phyloP scores from a whole-genome alignment of 2,797 vertebrate genomes.

The Hydrocynus forskahlii region DNA sequence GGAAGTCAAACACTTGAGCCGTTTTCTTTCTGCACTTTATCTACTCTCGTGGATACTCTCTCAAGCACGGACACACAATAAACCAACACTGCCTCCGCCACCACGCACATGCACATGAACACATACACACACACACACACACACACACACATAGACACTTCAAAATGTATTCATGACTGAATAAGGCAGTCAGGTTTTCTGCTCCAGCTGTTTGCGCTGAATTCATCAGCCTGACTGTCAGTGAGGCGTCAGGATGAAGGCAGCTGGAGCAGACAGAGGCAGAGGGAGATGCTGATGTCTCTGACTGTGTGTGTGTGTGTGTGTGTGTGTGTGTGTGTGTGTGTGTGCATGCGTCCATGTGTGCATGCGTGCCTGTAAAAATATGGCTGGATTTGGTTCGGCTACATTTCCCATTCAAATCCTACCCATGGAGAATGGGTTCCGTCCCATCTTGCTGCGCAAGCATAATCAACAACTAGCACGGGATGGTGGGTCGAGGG shows the following conservation, averaged over 20 bases:
- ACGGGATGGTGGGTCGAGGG: neutral
- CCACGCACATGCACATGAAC: neutral
- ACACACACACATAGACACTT: constrained; percentile 1
- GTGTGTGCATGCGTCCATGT: no score
- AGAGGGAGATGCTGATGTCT: constrained; percentile 29
- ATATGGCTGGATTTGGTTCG: constrained; percentile 36
- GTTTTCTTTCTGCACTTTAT: neutral
- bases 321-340: no score
- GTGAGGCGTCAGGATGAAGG: constrained; percentile 46
- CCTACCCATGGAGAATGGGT: neutral
- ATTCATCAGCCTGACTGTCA: constrained; percentile 48
- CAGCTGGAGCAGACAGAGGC: constrained; percentile 41
- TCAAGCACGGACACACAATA: neutral
- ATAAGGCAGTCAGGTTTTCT: constrained; percentile 36
- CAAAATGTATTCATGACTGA: constrained; percentile 45
- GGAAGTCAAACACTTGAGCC: neutral
- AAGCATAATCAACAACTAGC: constrained; percentile 1
- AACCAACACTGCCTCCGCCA: neutral
- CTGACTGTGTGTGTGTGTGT: no score
- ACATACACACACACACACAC: neutral
- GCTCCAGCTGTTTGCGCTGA: constrained; percentile 47
- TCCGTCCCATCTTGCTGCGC: neutral
- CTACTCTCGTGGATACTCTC: constrained; percentile 6
- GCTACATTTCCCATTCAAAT: constrained; percentile 38
- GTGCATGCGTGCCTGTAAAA: constrained; percentile 18